These are phyloP conservation scores for Anticlea derivata DNA, from an alignment of 2,888 invertebrate species.

Conservation along the genomic window DNA sequence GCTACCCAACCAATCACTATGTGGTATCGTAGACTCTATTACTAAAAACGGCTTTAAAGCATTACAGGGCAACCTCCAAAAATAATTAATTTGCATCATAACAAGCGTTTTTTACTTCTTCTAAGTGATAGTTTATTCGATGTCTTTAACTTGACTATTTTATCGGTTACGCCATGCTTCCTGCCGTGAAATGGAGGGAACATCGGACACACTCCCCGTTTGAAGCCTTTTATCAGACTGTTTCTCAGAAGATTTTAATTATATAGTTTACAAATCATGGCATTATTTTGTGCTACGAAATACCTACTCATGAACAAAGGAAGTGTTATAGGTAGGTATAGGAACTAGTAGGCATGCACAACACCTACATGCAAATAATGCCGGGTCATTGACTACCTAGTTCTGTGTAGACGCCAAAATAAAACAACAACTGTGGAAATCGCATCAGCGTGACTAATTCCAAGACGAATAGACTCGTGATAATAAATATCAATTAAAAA, in stretches of 20 bases:
- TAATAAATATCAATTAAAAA: slow-evolving; percentile 1
- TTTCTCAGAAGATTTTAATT: too few species aligned
- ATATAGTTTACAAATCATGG: not conserved
- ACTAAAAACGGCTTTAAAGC: slow-evolving; percentile 52
- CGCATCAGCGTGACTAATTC: slow-evolving; percentile 33
- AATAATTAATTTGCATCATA: slow-evolving; percentile 26
- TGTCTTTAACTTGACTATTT: too few species aligned
- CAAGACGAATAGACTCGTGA: slow-evolving; percentile 31
- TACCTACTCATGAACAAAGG: slow-evolving; percentile 56
- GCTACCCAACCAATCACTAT: slow-evolving; percentile 54
- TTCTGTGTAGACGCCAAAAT: slow-evolving; percentile 55
- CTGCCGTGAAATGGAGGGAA: slow-evolving; percentile 13
- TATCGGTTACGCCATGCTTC: slow-evolving; percentile 10
- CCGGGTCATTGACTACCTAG: slow-evolving; percentile 81
- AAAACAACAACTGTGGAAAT: slow-evolving; percentile 48
- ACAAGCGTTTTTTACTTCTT: slow-evolving; percentile 1
- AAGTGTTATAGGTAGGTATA: slow-evolving; percentile 32
- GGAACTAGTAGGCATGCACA: slow-evolving; percentile 38
- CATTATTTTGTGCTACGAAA: not conserved
- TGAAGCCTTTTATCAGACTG: too few species aligned
- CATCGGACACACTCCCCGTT: too few species aligned
- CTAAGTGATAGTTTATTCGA: not conserved
- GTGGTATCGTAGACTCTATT: slow-evolving; percentile 50
- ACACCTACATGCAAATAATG: slow-evolving; percentile 74
- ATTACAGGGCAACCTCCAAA: slow-evolving; percentile 32